Conservation (phyloP, 2,888 invertebrate genomes). For the Empis livida region DNA sequence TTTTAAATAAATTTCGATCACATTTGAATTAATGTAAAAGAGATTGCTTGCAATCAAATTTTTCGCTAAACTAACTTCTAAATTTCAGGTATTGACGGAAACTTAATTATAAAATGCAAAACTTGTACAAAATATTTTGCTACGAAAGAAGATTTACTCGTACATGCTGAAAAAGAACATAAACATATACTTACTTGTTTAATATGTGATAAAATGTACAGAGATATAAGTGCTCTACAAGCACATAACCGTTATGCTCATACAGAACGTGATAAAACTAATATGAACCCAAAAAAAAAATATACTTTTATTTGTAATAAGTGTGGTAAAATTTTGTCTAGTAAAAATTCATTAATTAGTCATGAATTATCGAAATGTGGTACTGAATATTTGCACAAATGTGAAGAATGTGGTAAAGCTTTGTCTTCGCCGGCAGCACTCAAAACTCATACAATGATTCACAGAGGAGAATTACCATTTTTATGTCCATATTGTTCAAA, state of each 20-base stretch:
- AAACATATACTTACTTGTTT: neutral
- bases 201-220: neutral
- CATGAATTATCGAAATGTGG: neutral
- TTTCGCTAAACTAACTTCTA: no score
- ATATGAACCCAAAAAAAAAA: neutral
- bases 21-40: no score
- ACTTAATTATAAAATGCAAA: neutral
- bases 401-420: slow-evolving; percentile 21
- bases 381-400: slow-evolving; percentile 8
- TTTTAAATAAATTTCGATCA: no score
- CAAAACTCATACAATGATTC: slow-evolving; percentile 26
- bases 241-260: neutral
- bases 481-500: slow-evolving; percentile 29
- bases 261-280: neutral
- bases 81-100: neutral
- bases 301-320: neutral
- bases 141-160: neutral
- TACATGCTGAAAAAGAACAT: neutral
- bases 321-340: neutral
- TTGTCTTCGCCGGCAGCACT: slow-evolving; percentile 23
- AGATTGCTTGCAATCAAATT: no score
- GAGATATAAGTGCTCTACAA: neutral
- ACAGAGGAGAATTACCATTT: slow-evolving; percentile 23
- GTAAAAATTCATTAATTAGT: neutral
- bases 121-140: neutral